phyloP scores from a whole-genome alignment of 2,888 invertebrate genomes.

The Cylindroiulus punctatus region DNA sequence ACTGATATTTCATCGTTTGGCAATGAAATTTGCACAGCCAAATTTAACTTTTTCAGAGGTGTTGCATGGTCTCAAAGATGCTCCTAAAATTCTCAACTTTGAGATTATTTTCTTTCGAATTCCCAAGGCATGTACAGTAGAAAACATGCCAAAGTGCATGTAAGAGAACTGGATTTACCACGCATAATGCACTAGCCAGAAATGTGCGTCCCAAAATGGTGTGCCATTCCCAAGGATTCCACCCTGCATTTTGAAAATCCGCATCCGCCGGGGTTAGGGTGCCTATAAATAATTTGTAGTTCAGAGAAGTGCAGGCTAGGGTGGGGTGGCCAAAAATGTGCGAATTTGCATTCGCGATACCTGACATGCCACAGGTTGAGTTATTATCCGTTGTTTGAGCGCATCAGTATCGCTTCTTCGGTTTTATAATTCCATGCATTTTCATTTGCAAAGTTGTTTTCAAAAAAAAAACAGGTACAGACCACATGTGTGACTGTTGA shows the following conservation, averaged over 20 bases:
- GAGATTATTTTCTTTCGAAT: neutral
- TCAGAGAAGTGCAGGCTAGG: neutral
- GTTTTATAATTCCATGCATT: too few species aligned
- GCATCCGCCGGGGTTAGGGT: neutral
- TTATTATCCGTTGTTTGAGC: conserved; percentile 9
- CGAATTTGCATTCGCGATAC: neutral
- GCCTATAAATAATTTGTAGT: conserved; percentile 14
- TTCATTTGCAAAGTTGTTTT: too few species aligned
- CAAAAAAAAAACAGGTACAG: too few species aligned
- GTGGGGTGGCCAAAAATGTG: neutral
- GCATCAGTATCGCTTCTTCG: too few species aligned
- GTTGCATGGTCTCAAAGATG: neutral
- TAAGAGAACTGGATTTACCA: neutral
- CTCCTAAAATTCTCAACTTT: neutral
- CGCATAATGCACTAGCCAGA: neutral
- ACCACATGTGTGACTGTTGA: too few species aligned
- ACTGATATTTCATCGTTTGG: conserved; percentile 21
- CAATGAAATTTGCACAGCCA: neutral
- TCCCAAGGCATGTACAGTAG: neutral
- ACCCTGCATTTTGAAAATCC: neutral
- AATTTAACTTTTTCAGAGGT: conserved; percentile 9
- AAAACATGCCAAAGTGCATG: neutral
- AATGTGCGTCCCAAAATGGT: neutral
- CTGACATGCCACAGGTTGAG: neutral
- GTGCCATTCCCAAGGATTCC: neutral